Percentiles rank a stretch among this genome's conserved stretches.
Conservation (phyloP, 2,888 invertebrate species). For the Spodoptera picta region DNA sequence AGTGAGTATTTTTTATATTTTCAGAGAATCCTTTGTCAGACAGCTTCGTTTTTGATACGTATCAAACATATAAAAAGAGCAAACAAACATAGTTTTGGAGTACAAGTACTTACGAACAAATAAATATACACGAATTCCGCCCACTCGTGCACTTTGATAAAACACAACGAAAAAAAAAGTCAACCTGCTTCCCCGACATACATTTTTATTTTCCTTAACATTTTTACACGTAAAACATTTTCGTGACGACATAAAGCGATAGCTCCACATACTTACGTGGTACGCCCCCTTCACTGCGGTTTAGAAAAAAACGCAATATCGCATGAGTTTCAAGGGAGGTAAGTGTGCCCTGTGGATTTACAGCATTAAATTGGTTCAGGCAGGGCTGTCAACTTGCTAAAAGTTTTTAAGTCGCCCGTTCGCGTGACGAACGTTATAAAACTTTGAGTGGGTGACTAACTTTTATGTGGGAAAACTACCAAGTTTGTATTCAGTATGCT, state of each 20-base stretch:
- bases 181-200: slow-evolving; percentile 49
- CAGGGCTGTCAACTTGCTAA: slow-evolving; percentile 77
- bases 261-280: slow-evolving; percentile 60
- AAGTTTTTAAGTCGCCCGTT: slow-evolving; percentile 67
- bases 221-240: slow-evolving; percentile 66
- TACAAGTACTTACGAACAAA: slow-evolving; percentile 12
- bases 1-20: too few relatives aligned
- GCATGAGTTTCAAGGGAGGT: slow-evolving; percentile 85
- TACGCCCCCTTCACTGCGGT: slow-evolving; percentile 74
- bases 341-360: slow-evolving; percentile 87
- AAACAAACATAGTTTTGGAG: slow-evolving; percentile 2
- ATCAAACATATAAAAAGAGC: neutral
- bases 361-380: slow-evolving; percentile 84
- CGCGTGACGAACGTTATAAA: slow-evolving; percentile 68
- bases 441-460: slow-evolving; percentile 61
- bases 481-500: slow-evolving; percentile 60
- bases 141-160: slow-evolving; percentile 38
- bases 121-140: slow-evolving; percentile 21
- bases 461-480: slow-evolving; percentile 58
- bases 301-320: slow-evolving; percentile 86
- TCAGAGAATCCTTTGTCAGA: neutral
- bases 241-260: slow-evolving; percentile 72
- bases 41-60: neutral
- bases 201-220: slow-evolving; percentile 62
- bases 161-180: slow-evolving; percentile 50